Conservation (phyloP, 2,888 invertebrate species). For the Drosophila borborema region DNA sequence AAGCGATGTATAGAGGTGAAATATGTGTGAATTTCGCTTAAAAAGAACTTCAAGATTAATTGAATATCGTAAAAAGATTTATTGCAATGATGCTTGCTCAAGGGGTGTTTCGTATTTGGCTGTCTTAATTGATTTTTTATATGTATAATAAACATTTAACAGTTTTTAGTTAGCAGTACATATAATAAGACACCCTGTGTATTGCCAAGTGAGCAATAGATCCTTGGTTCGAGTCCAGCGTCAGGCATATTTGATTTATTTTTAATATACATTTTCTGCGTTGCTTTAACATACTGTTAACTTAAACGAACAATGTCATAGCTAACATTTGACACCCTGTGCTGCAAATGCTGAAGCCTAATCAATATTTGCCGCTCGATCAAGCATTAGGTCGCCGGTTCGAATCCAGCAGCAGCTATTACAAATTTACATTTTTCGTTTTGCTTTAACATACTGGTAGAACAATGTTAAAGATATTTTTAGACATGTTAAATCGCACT, state of each 20-base stretch:
- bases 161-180: too few relatives aligned
- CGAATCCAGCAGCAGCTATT: background rate
- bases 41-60: background rate
- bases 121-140: too few relatives aligned
- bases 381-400: background rate
- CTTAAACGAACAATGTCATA: too few relatives aligned
- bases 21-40: background rate
- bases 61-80: background rate
- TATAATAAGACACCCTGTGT: too few relatives aligned
- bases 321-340: background rate
- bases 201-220: background rate
- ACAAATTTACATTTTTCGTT: too few relatives aligned
- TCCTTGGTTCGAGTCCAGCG: background rate
- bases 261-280: too few relatives aligned
- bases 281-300: background rate
- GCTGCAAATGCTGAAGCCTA: background rate
- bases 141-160: too few relatives aligned
- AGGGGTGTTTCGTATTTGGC: too few relatives aligned
- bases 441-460: too few relatives aligned
- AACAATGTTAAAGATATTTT: too few relatives aligned
- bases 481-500: too few relatives aligned
- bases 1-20: background rate
- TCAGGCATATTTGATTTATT: background rate
- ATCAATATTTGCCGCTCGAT: background rate
- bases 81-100: background rate